Evolutionary conservation across 1,140 invertebrate genomes (phyloP), one percentile per base, ranked within the genome.

Genomic region (Apis laboriosa): DNA sequence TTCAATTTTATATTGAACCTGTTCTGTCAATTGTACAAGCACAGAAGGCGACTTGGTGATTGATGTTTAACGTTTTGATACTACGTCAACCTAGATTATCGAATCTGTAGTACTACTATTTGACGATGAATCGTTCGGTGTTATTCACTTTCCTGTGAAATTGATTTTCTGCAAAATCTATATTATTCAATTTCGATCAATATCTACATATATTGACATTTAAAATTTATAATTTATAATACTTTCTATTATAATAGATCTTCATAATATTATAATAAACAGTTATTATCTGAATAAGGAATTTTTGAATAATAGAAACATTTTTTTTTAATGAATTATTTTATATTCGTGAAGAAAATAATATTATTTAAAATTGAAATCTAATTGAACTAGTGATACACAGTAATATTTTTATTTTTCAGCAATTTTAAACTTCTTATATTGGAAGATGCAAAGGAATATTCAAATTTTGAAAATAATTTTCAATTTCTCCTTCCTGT

Each of bases 1-100:
- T 72, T 71, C 66, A 55, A n/a, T 49, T 7, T 53, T n/a, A n/a
- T 21, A 72, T 56, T 72, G 61, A 79, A 53, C 4, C 56, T 79
- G 21, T 34, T 60, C 55, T 28, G 77, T 78, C 56, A 55, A 79
- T 72, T 34, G 49, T 70, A 72, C 55, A 55, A 63, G 49, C 43
- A 71, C 68, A 28, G 28, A 43, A 55, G 56, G 24, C 24, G 1
- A 68, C 4, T 68, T n/a, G 21, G 43, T 49, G 66, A 68, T 68
- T 49, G 43, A 68, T 68, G 66, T 21, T 68, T 49, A 68, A 49
- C 43, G 21, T 51, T 2, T 17, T 28, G 63, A 64, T 64, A 64
- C 63, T 8, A n/a, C 43, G 66, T 49, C 43, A 68, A 21, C 21
- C 66, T 67, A 19, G 58, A 24, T 79, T 61, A 79, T 79, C 77